phyloP scores from a whole-genome alignment of 2,797 vertebrate species.

The Notolabrus celidotus region DNA sequence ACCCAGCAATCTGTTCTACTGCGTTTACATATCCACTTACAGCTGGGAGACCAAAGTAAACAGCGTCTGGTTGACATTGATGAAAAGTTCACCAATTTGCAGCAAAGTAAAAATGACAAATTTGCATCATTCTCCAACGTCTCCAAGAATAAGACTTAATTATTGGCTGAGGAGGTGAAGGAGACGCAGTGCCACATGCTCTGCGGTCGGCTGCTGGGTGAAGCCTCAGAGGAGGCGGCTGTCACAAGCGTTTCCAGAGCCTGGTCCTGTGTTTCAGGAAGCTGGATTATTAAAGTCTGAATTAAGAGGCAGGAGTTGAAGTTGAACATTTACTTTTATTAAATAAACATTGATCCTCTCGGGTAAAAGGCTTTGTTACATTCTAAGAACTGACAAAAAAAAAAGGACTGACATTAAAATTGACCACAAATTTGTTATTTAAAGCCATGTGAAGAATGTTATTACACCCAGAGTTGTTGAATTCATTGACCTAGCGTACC shows the following conservation, averaged over 20 bases:
- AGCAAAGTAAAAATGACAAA: constrained; percentile 24
- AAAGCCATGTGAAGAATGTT: background rate
- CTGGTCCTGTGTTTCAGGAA: constrained; percentile 8
- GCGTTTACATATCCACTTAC: background rate
- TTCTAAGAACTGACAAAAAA: constrained; percentile 33
- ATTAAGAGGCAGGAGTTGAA: constrained; percentile 1
- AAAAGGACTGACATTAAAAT: background rate
- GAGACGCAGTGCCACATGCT: constrained; percentile 47
- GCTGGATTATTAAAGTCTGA: constrained; percentile 27
- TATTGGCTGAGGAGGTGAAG: constrained; percentile 38
- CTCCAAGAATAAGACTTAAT: constrained; percentile 27
- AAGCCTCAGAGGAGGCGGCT: constrained; percentile 42
- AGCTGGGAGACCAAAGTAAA: background rate
- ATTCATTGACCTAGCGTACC: background rate
- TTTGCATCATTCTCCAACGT: constrained; percentile 24
- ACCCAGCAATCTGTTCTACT: background rate
- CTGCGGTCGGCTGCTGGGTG: constrained; percentile 48
- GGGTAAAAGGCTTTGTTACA: background rate
- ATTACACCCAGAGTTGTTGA: no score
- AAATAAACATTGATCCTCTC: background rate
- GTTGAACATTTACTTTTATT: constrained; percentile 5
- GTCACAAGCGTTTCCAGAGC: constrained; percentile 15
- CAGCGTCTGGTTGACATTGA: constrained; percentile 5
- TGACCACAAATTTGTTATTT: background rate
- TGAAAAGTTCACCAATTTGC: constrained; percentile 2